Base-by-base conservation (phyloP, 1,140 invertebrate genomes). In the Chironomus tepperi region DNA sequence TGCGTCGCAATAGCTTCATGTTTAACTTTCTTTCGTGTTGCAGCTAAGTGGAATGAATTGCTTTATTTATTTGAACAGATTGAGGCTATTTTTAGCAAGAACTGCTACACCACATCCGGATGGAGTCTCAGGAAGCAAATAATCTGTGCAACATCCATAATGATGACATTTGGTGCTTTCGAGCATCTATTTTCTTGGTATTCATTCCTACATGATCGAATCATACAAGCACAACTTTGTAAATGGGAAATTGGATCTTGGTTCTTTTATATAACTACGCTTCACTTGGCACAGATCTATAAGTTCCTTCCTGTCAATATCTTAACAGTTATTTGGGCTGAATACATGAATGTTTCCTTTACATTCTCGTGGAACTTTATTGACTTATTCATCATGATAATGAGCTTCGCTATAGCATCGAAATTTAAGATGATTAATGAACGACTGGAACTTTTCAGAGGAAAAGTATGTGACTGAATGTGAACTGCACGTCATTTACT, bases 301-400 rank as follows among this genome's bases (percentile, higher is more conserved):
- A 47, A 75, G 15, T 3, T 79, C 7, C 47, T 81, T 64, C 77
- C 79, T 6, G 78, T 79, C 18, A 78, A 74, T 10, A 74, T 75
- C 2, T 19, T 78, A 0, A 24, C 77, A 0, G 77, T 73, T 12
- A 43, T 75, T 8, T 75, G 75, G 24, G 65, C 80, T 77, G 80
- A 77, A 78, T 79, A 75, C 65, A 7, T 0, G 1, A 5, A 10
- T 73, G 18, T 74, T 7, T 12, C 70, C 9, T 8, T 79, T 15
- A 91, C 90, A 2, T 88, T 90, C 21, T 84, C 88, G 0, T 90
- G 89, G 89, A 89, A 89, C 78, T 90, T 88, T 73, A 88, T 86
- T 64, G 89, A 90, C 77, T 75, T 89, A 0, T 89, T 90, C 34
- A 84, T 89, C 2, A 89, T 89, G 81, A 79, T 89, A 80, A 83